Evolutionary conservation across 1,140 invertebrate species (phyloP).

Genomic region (Rhagoletis pomonella): DNA sequence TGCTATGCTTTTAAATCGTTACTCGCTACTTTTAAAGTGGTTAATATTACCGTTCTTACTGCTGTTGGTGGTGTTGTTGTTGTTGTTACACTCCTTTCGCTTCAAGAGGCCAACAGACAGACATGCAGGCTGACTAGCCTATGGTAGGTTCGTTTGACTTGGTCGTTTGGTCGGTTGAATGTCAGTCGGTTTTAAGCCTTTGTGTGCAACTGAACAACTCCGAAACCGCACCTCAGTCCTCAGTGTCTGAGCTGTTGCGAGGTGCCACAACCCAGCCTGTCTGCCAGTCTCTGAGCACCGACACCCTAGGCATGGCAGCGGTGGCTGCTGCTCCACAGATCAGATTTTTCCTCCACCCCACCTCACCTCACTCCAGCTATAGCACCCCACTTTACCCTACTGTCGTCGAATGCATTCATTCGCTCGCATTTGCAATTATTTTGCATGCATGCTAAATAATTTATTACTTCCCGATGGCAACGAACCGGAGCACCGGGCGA

Average conservation of each 20-base stretch:
- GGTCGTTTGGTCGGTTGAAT: not conserved
- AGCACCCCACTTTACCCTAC: not conserved
- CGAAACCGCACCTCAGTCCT: too few species aligned
- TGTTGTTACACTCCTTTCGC: constrained; percentile 39
- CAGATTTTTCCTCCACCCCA: not conserved
- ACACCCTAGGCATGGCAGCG: not conserved
- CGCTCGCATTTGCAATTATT: constrained; percentile 54
- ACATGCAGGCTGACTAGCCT: not conserved
- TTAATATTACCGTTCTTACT: constrained; percentile 50
- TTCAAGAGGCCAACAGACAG: constrained; percentile 5
- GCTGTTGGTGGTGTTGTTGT: not conserved
- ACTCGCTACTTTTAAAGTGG: constrained; percentile 22
- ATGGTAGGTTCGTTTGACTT: not conserved
- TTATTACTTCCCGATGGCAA: constrained; percentile 60
- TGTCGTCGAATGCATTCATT: constrained; percentile 39
- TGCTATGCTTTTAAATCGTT: not conserved
- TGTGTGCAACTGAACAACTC: too few species aligned
- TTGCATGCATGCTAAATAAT: constrained; percentile 58
- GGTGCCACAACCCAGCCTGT: too few species aligned
- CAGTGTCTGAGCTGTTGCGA: too few species aligned
- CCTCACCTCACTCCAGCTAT: not conserved
- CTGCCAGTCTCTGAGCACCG: not conserved
- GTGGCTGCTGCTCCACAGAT: constrained; percentile 6
- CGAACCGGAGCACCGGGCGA: constrained; percentile 26
- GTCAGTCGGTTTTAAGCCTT: not conserved